Conservation (phyloP, 2,797 vertebrate genomes). For the Oreonectes daqikongensis region DNA sequence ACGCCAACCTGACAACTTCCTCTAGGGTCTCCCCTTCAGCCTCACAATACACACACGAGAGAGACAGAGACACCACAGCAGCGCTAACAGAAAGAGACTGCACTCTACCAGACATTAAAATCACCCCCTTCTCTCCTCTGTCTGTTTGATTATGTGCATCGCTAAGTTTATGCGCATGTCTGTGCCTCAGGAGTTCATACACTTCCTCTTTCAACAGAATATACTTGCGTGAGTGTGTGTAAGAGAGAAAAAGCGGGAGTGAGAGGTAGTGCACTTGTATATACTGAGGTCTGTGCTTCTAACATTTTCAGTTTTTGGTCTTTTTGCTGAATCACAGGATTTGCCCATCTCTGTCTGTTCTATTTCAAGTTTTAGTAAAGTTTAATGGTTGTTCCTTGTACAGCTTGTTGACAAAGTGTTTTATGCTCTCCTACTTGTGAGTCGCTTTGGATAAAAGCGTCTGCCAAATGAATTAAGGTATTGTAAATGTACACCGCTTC, state of each 20-base stretch:
- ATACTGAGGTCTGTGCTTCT: not conserved
- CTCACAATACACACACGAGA: slow-evolving; percentile 27
- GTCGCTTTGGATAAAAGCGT: too few species aligned
- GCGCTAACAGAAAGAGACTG: slow-evolving; percentile 25
- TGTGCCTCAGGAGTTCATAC: slow-evolving; percentile 7
- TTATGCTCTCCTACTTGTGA: too few species aligned
- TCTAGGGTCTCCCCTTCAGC: slow-evolving; percentile 50
- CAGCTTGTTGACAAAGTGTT: too few species aligned
- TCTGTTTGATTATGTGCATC: slow-evolving; percentile 42
- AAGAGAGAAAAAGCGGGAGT: too few species aligned
- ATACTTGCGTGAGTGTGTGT: not conserved
- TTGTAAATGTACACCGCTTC: too few species aligned
- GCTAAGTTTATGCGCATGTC: not conserved
- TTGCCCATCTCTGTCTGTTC: not conserved
- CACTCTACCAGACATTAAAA: slow-evolving; percentile 20
- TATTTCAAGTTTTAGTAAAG: not conserved
- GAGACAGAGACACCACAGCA: slow-evolving; percentile 28
- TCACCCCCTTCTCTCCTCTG: slow-evolving; percentile 5
- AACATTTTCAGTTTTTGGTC: not conserved
- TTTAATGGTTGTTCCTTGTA: not conserved
- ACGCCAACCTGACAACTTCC: slow-evolving; percentile 58
- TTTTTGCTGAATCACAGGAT: not conserved
- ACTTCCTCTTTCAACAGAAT: slow-evolving; percentile 8
- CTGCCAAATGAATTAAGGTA: too few species aligned
- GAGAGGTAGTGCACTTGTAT: not conserved